These are phyloP conservation scores for Yoshiicerus persimilis DNA, from an alignment of 1,140 invertebrate genomes.

Conservation along the genomic window DNA sequence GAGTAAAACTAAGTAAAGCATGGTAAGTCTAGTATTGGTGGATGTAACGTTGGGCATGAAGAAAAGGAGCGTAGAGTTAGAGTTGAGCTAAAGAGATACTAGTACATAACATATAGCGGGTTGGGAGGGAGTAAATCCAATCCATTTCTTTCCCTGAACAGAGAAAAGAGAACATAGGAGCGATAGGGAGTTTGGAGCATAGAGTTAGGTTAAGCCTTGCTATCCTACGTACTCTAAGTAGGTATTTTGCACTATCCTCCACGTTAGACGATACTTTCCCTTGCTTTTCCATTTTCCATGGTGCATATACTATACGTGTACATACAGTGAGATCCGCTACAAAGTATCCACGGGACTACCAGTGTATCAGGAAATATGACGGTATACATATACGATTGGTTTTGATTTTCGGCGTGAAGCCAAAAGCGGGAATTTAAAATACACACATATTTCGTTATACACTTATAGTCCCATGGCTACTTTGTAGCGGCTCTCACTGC, in stretches of 20 bases:
- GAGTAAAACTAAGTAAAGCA: neutral
- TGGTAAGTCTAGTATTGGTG: neutral
- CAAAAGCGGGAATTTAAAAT: too few relatives aligned
- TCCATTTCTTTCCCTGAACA: conserved; percentile 12
- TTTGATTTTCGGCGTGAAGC: too few relatives aligned
- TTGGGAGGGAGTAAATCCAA: conserved; percentile 17
- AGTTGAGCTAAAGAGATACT: neutral
- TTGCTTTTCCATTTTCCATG: neutral
- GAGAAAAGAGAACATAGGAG: neutral
- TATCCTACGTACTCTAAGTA: neutral
- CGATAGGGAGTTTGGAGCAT: neutral
- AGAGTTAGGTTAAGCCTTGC: neutral
- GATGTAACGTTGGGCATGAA: neutral
- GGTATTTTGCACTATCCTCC: neutral
- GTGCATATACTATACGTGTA: too few relatives aligned
- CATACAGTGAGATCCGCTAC: too few relatives aligned
- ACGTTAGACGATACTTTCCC: neutral
- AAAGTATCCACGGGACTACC: too few relatives aligned
- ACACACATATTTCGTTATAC: too few relatives aligned
- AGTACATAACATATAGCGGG: neutral
- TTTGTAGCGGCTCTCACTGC: too few relatives aligned
- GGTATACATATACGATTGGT: too few relatives aligned
- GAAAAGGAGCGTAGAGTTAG: neutral
- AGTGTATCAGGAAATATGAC: too few relatives aligned
- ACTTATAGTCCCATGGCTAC: too few relatives aligned